Evolutionary conservation across 2,797 vertebrate genomes (phyloP), one percentile per base, ranked within the genome.

Genomic region (Falco naumanni): DNA sequence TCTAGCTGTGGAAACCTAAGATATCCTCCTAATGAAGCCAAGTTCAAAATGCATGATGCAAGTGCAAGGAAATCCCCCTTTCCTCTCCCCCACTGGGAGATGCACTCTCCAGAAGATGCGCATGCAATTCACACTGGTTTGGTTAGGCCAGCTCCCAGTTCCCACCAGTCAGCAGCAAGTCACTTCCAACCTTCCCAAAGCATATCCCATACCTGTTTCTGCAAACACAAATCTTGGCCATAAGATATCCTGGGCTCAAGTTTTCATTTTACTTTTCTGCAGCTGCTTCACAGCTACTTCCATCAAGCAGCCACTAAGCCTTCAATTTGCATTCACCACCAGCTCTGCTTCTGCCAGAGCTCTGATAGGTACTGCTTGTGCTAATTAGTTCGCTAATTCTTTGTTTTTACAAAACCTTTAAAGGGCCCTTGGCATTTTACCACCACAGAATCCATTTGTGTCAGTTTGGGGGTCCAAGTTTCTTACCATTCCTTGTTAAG

Each of bases 351-450:
- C 89, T 69, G 81, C 70, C 54, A 54, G 3, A 43, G 84, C 89
- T n/a, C 87, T 18, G 59, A 65, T 7, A 92, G 75, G 24, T 20
- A 45, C 68, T 25, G 59, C 84, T 77, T 12, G 28, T 37, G 56
- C 79, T 88, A 59, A 93, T 91, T 89, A 71, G 26, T 63, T 60
- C 53, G 51, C 60, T 89, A 88, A 94, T 88, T 83, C 80, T 75
- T 53, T 81, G 75, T 37, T 85, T 92, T 51, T 22, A 89, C 39
- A 69, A 64, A 97, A 69, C 63, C 61, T 81, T 64, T 60, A 56
- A 54, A 78, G 91, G 48, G 63, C 88, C 50, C 70, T 65, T 65
- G 65, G 77, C n/a, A 37, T 70, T 90, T 50, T 41, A 47, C 16
- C 59, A 57, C 72, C 8, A 10, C 85, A 37, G 57, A 68, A 72